A percentile compares a stretch with the other conserved stretches of the same genome.
These are phyloP conservation scores for Gymnogyps californianus DNA, from an alignment of 2,113 vertebrate genomes.

Conservation along the genomic window DNA sequence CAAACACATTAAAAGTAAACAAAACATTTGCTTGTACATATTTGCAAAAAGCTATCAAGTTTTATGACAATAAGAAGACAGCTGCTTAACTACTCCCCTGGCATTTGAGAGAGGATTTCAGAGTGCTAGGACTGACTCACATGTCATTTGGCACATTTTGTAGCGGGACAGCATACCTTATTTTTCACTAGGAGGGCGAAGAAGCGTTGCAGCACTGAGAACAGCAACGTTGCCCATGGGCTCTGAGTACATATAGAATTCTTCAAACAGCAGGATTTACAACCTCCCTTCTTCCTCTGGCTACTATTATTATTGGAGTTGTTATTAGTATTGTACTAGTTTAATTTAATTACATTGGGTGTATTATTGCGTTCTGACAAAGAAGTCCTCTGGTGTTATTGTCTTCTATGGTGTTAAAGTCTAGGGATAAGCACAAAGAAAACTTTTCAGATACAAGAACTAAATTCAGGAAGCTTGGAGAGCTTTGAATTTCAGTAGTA, in stretches of 20 bases:
- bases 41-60: conserved; percentile 55
- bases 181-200: not conserved
- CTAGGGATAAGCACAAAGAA: not conserved
- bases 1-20: conserved; percentile 55
- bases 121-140: conserved; percentile 3
- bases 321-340: not conserved
- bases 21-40: conserved; percentile 43
- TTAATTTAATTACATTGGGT: not conserved
- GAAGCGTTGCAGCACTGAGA: not conserved
- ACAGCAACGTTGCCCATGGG: not conserved
- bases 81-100: conserved; percentile 29
- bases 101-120: conserved; percentile 21
- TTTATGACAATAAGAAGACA: conserved; percentile 44
- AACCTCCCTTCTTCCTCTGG: not conserved
- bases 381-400: not conserved
- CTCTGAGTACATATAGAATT: not conserved
- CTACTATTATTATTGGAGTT: not conserved
- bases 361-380: not conserved
- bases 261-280: not conserved
- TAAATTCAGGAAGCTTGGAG: not conserved
- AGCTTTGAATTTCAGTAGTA: not conserved
- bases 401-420: not conserved
- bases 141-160: conserved; percentile 3
- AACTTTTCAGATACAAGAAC: not conserved
- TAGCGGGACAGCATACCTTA: not conserved